Base-by-base conservation (phyloP, 1,140 invertebrate species). In the Cataglyphis hispanica region DNA sequence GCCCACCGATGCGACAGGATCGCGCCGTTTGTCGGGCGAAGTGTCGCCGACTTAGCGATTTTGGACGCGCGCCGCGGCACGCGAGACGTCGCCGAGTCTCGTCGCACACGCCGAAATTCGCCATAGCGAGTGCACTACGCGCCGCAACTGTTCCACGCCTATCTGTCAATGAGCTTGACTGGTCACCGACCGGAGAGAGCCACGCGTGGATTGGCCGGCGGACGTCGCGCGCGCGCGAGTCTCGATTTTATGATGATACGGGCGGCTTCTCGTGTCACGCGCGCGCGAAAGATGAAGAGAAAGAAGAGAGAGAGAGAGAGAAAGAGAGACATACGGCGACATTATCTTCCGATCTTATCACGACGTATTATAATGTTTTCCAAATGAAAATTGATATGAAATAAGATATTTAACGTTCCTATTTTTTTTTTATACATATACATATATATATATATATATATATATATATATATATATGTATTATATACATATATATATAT, bases 141-240 rank as follows among this genome's bases (percentile, higher is more conserved):
- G 75, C 56, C 76, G 63, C 80, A 81, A 87, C 60, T 89, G 86
- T 84, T 81, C 89, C 77, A 86, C 89, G 89, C 88, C 89, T 90
- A 92, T 94, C 91, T 93, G 89, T 93, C 93, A 91, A 91, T 87
- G 89, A 89, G 89, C 91, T 91, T 92, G 92, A 94, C 92, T 94
- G 93, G 91, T 89, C 85, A 84, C 77, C 80, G 85, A 85, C 81
- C 77, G 6, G 81, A 92, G 91, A 93, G 86, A 94, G 86, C 91
- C 87, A 61, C 31, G 69, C 89, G 88, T 87, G 88, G 92, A 92
- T 93, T 92, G 92, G 92, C 87, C 63, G 85, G 90, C 37, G 37
- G 46, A 61, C 87, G 72, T 74, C 53, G 61, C 70, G 66, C 85
- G 53, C 86, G 88, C 84, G 88, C 84, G 84, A 90, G 53, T 19